phyloP scores from a whole-genome alignment of 2,888 invertebrate genomes.

The Sminthurinus aureus region DNA sequence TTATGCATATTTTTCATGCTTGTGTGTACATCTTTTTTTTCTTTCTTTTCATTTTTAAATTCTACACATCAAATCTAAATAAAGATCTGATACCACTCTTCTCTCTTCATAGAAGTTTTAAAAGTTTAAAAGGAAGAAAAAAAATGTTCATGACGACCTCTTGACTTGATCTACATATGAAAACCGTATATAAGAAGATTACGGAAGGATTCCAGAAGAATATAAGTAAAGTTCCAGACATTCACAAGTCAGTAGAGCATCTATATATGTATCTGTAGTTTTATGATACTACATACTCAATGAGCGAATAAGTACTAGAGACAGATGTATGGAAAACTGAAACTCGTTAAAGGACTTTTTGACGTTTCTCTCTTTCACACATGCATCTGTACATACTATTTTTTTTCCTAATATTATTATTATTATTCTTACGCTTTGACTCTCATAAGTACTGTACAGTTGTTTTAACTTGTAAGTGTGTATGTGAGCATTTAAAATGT shows the following conservation, averaged over 20 bases:
- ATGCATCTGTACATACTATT: too few species aligned
- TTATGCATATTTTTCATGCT: too few species aligned
- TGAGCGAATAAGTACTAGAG: conserved; percentile 3
- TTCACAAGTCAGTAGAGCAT: not conserved
- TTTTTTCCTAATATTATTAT: too few species aligned
- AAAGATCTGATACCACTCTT: too few species aligned
- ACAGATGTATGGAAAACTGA: not conserved
- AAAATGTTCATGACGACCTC: too few species aligned
- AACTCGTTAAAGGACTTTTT: not conserved
- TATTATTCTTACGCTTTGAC: not conserved
- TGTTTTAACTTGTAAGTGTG: conserved; percentile 6
- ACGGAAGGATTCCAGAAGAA: not conserved
- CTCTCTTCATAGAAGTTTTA: too few species aligned
- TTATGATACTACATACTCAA: not conserved
- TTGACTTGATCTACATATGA: too few species aligned
- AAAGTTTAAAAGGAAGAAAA: too few species aligned
- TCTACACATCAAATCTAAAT: too few species aligned
- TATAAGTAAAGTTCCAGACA: not conserved
- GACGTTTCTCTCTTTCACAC: too few species aligned
- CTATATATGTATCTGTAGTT: not conserved
- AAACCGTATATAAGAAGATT: not conserved
- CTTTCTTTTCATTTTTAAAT: too few species aligned
- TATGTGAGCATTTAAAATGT: not conserved
- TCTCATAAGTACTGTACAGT: not conserved
- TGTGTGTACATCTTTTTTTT: too few species aligned